Percentiles rank a stretch among this genome's conserved stretches.
Evolutionary conservation across 1,140 invertebrate genomes (phyloP).

Genomic region (Macrobrachium nipponense): DNA sequence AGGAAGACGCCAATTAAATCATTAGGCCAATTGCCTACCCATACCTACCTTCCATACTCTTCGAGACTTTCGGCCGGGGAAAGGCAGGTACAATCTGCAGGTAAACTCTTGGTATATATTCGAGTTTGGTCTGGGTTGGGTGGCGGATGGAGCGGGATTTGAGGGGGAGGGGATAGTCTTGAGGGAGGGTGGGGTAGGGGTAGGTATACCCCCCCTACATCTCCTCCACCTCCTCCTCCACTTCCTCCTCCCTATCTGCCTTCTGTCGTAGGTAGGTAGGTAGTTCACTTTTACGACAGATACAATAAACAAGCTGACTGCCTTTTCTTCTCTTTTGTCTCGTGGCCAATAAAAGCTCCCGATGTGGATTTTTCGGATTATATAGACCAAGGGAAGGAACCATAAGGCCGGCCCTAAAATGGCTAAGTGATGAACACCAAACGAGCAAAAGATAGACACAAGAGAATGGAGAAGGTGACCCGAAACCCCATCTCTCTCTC

Average conservation of each 20-base stretch:
- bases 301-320: conserved; percentile 39
- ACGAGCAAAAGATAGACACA: conserved; percentile 50
- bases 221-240: too few species aligned
- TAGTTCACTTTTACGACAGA: conserved; percentile 45
- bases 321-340: conserved; percentile 50
- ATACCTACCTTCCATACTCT: too few species aligned
- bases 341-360: conserved; percentile 49
- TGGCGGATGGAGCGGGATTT: background rate
- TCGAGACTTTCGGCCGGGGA: too few species aligned
- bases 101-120: too few species aligned
- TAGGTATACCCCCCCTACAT: background rate
- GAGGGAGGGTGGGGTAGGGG: background rate
- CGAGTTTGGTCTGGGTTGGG: too few species aligned
- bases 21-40: too few species aligned
- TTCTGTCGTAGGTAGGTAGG: conserved; percentile 2
- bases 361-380: conserved; percentile 58
- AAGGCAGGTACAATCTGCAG: too few species aligned
- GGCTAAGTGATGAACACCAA: conserved; percentile 52
- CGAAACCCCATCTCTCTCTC: background rate
- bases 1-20: too few species aligned
- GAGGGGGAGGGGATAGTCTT: background rate
- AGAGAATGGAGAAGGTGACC: conserved; percentile 1
- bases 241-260: too few species aligned
- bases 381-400: conserved; percentile 38
- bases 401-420: conserved; percentile 35